Base-by-base conservation (phyloP, 2,113 vertebrate genomes). In the Chrysemys picta region DNA sequence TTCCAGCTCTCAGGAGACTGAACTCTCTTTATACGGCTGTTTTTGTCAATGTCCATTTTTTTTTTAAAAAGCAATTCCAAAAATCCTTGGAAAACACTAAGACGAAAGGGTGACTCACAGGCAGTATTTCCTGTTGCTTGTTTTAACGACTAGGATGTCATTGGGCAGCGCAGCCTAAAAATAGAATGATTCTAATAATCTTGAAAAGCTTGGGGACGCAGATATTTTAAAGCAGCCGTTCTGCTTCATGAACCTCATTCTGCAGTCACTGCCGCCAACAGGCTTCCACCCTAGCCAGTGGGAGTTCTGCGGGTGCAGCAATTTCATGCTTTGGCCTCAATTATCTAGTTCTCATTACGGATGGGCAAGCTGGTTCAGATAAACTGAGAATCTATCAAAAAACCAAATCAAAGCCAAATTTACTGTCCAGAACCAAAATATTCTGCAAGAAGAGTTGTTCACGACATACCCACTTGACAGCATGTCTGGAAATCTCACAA, bases 41-140 rank as follows among this genome's bases (percentile, higher is more conserved):
- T 96, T 91, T 92, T 89, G 85, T 81, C 89, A 89, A 91, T 6
- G 2, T 96, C 92, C 95, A 94, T 88, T 90, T 89, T 81, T 96
- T 52, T 94, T 84, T 35, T 47, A 7, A 47, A 93, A 47, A 75
- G 93, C 89, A 96, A 96, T 91, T 85, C 79, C 82, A 92, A 94
- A 97, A 96, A 96, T 93, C 96, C 96, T 97, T 96, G 95, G 94
- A 92, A 94, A 95, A 92, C 89, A 59, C 81, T n/a, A 81, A 95
- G 94, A 97, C 97, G 95, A 96, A 96, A 45, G 94, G 91, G 93
- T 96, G 97, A 97, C 94, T 97, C 96, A 97, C 31, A 65, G 82
- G 72, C 96, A 96, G 89, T 96, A 95, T 94, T 96, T 96, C 96
- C 96, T 96, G 96, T 88, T 86, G 80, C 31, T 65, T 35, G 29